phyloP scores from a whole-genome alignment of 2,888 invertebrate species.

The Yponomeuta plumbellus region DNA sequence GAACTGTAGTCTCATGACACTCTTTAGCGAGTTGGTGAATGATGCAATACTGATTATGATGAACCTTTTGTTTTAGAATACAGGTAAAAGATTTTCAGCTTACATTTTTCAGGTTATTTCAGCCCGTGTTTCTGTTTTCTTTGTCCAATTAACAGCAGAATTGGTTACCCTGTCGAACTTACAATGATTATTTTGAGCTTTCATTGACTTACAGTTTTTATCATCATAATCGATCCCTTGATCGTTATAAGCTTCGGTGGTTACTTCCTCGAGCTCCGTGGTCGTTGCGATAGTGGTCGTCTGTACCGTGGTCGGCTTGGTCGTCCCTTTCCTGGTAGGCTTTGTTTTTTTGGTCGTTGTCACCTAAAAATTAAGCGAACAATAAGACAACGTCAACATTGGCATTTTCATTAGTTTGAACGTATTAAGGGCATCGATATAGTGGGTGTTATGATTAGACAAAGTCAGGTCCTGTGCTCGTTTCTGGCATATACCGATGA shows the following conservation, averaged over 20 bases:
- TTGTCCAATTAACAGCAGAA: neutral
- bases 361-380: conserved; percentile 41
- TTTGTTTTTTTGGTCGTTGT: conserved; percentile 57
- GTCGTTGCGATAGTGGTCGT: conserved; percentile 42
- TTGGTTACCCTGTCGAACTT: neutral
- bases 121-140: no score
- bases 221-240: conserved; percentile 51
- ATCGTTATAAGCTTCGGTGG: conserved; percentile 59
- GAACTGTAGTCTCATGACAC: no score
- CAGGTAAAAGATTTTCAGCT: no score
- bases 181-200: neutral
- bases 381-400: neutral
- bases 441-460: no score
- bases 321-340: conserved; percentile 52
- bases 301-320: conserved; percentile 43
- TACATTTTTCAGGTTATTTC: no score
- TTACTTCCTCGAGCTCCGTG: conserved; percentile 51
- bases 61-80: no score
- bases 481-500: no score
- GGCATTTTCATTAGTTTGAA: neutral
- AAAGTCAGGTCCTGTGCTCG: no score
- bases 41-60: no score
- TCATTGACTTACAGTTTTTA: conserved; percentile 51
- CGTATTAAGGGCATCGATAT: no score
- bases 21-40: no score